These are phyloP conservation scores for Nudaria mundana DNA, from an alignment of 2,888 invertebrate species.

Conservation along the genomic window DNA sequence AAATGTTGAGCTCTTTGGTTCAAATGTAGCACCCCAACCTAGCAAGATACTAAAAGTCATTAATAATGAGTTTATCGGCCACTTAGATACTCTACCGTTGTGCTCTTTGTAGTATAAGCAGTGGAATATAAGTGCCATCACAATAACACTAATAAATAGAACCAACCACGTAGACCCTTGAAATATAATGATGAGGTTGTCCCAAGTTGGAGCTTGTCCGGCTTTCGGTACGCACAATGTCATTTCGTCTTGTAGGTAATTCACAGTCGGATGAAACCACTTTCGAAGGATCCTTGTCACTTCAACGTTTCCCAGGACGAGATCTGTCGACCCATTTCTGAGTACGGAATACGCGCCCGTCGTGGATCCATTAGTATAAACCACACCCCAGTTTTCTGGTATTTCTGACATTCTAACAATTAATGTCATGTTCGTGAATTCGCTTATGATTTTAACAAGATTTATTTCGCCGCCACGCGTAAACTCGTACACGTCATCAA, in stretches of 20 bases:
- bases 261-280: slow-evolving; percentile 71
- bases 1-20: slow-evolving; percentile 63
- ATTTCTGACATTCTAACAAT: slow-evolving; percentile 58
- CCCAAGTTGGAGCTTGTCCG: slow-evolving; percentile 66
- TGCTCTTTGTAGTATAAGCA: slow-evolving; percentile 60
- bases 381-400: slow-evolving; percentile 67
- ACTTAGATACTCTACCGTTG: slow-evolving; percentile 52
- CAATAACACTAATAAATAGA: slow-evolving; percentile 54
- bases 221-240: slow-evolving; percentile 73
- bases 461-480: slow-evolving; percentile 68
- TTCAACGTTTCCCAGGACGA: slow-evolving; percentile 73
- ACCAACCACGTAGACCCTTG: slow-evolving; percentile 73
- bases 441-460: slow-evolving; percentile 67
- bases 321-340: slow-evolving; percentile 56
- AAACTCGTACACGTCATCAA: slow-evolving; percentile 61
- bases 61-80: slow-evolving; percentile 71
- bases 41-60: slow-evolving; percentile 73
- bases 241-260: slow-evolving; percentile 75
- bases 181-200: slow-evolving; percentile 71
- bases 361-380: slow-evolving; percentile 58
- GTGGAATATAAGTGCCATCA: slow-evolving; percentile 66
- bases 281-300: slow-evolving; percentile 65
- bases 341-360: slow-evolving; percentile 61
- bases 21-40: slow-evolving; percentile 68
- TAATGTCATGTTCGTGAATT: slow-evolving; percentile 71